phyloP scores from a whole-genome alignment of 2,113 vertebrate genomes.

The Strix uralensis region DNA sequence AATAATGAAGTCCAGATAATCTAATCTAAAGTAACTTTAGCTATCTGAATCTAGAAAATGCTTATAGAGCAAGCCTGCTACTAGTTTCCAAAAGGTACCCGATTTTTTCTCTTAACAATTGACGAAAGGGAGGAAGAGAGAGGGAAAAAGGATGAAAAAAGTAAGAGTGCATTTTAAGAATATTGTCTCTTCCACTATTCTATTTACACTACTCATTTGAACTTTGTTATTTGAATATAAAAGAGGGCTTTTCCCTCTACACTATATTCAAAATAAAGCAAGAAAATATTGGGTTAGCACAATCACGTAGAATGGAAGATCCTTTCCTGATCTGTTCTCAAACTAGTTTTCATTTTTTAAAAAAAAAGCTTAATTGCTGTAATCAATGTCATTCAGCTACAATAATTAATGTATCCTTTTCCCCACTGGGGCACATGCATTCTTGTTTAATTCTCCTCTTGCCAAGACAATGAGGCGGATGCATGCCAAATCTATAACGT shows the following conservation, averaged over 20 bases:
- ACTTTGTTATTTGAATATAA: not conserved
- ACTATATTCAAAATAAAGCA: not conserved
- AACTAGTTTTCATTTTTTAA: not conserved
- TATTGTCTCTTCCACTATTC: accelerated
- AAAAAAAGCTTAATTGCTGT: not conserved
- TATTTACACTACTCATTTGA: not conserved
- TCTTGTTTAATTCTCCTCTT: conserved; percentile 38
- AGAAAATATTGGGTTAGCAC: not conserved
- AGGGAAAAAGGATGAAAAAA: not conserved
- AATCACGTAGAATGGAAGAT: not conserved
- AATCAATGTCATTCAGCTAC: conserved; percentile 29
- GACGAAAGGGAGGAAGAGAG: not conserved
- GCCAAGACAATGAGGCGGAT: conserved; percentile 30
- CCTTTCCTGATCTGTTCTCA: not conserved
- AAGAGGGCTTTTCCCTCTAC: not conserved
- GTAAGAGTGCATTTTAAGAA: not conserved
- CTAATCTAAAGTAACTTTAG: not conserved
- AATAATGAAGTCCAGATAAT: not conserved
- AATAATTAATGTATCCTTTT: conserved; percentile 26
- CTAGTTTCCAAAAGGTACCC: not conserved
- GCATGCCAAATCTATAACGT: conserved; percentile 52
- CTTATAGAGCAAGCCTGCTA: not conserved
- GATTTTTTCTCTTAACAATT: not conserved
- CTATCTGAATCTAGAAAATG: not conserved
- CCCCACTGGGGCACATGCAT: not conserved